A percentile compares a stretch with the other conserved stretches of the same genome.
Evolutionary conservation across 2,797 vertebrate species (phyloP).

Genomic region (Fratercula arctica): DNA sequence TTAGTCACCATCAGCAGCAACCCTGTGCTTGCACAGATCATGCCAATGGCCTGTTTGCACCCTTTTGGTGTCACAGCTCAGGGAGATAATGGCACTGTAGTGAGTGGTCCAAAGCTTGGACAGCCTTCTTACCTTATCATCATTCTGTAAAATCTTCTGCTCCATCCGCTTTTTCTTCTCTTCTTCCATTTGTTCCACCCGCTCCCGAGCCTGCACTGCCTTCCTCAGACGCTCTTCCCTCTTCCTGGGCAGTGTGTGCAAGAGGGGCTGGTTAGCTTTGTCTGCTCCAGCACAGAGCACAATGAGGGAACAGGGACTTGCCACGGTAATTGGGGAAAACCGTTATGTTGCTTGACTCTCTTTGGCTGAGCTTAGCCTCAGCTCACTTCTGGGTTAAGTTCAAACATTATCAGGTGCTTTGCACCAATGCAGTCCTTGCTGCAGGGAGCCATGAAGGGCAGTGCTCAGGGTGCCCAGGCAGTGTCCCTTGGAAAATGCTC

Average conservation of each 20-base stretch:
- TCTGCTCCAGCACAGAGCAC: neutral
- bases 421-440: neutral
- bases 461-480: neutral
- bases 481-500: neutral
- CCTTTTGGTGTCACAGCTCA: neutral
- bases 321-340: neutral
- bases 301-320: neutral
- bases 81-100: rapidly evolving
- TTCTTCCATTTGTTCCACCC: slow-evolving; percentile 88
- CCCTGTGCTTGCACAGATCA: rapidly evolving
- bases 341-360: neutral
- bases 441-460: neutral
- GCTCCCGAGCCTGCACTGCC: slow-evolving; percentile 88
- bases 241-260: slow-evolving; percentile 77
- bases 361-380: neutral
- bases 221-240: slow-evolving; percentile 89
- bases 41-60: neutral
- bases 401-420: neutral
- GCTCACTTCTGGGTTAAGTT: too few species aligned
- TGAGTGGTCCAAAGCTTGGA: neutral
- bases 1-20: neutral
- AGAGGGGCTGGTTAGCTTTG: neutral
- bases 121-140: slow-evolving; percentile 84
- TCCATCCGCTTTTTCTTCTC: slow-evolving; percentile 94
- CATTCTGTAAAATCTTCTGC: slow-evolving; percentile 87